These are phyloP conservation scores for Toxotes chatareus DNA, from an alignment of 2,113 vertebrate genomes.

Conservation along the genomic window DNA sequence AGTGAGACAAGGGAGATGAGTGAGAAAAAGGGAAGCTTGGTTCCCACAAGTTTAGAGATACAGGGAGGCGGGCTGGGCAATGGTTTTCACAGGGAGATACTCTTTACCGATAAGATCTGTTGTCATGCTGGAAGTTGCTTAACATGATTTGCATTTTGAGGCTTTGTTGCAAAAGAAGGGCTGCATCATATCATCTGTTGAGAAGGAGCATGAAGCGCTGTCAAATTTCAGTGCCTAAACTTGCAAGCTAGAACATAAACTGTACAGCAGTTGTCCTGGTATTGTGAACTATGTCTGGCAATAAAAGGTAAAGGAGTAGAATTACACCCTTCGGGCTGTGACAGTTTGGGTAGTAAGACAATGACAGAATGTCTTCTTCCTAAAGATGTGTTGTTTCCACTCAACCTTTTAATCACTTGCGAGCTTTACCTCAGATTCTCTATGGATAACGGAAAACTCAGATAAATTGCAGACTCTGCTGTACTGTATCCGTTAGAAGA, in stretches of 20 bases:
- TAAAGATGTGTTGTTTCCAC: background rate
- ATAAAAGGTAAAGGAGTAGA: slow-evolving; percentile 2
- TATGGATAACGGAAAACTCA: background rate
- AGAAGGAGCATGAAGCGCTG: background rate
- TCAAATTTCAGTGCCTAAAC: background rate
- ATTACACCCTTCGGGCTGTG: slow-evolving; percentile 34
- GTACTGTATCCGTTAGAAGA: background rate
- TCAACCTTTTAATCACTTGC: background rate
- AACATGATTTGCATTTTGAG: slow-evolving; percentile 52
- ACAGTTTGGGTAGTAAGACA: slow-evolving; percentile 3
- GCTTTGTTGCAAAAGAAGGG: slow-evolving; percentile 52
- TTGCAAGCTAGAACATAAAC: slow-evolving; percentile 1
- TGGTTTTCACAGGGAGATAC: slow-evolving; percentile 56
- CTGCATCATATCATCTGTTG: slow-evolving; percentile 27
- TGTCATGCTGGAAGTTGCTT: slow-evolving; percentile 57
- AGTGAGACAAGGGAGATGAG: slow-evolving; percentile 14
- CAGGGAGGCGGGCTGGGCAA: slow-evolving; percentile 24
- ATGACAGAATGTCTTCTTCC: slow-evolving; percentile 1
- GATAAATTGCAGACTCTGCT: background rate
- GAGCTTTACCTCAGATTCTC: background rate
- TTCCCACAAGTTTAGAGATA: slow-evolving; percentile 47
- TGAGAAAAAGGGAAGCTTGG: slow-evolving; percentile 59
- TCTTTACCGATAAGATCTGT: slow-evolving; percentile 53
- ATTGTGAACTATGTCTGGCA: background rate
- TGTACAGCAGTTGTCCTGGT: background rate